phyloP scores from a whole-genome alignment of 2,888 invertebrate species.

The Calameuta idolon region DNA sequence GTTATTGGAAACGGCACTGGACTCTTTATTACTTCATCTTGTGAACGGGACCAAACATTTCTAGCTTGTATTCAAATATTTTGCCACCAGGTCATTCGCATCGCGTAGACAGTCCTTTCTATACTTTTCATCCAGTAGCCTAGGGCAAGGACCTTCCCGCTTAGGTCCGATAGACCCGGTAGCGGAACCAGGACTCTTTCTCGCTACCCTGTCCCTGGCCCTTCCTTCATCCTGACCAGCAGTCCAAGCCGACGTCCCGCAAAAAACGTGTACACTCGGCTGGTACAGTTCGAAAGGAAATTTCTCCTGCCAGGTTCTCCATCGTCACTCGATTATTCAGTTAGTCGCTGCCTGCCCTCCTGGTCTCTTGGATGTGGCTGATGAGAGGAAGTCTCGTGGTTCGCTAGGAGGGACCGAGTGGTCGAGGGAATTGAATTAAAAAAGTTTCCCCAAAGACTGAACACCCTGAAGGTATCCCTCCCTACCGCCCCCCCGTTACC shows the following conservation, averaged over 20 bases:
- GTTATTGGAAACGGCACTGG: conserved; percentile 54
- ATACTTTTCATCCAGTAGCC: not conserved
- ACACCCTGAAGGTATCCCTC: not conserved
- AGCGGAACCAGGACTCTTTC: not conserved
- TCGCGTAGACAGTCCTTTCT: not conserved
- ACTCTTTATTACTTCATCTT: conserved; percentile 51
- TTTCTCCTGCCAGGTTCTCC: not conserved
- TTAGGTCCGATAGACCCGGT: not conserved
- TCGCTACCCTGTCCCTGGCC: not conserved
- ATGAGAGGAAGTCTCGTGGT: not conserved
- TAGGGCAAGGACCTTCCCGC: not conserved
- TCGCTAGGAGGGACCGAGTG: not conserved
- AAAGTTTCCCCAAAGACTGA: not conserved
- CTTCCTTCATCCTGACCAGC: not conserved
- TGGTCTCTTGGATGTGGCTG: not conserved
- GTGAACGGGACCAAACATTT: conserved; percentile 44
- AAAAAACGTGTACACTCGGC: not conserved
- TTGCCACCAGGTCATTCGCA: conserved; percentile 30
- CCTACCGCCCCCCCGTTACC: not conserved
- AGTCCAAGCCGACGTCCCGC: not conserved
- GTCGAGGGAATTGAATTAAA: not conserved
- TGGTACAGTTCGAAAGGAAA: not conserved
- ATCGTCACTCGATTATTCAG: not conserved
- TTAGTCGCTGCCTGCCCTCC: not conserved
- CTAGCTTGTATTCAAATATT: conserved; percentile 51